These are phyloP conservation scores for Pseudochirops cupreus DNA, from an alignment of 2,797 vertebrate species.

Conservation along the genomic window DNA sequence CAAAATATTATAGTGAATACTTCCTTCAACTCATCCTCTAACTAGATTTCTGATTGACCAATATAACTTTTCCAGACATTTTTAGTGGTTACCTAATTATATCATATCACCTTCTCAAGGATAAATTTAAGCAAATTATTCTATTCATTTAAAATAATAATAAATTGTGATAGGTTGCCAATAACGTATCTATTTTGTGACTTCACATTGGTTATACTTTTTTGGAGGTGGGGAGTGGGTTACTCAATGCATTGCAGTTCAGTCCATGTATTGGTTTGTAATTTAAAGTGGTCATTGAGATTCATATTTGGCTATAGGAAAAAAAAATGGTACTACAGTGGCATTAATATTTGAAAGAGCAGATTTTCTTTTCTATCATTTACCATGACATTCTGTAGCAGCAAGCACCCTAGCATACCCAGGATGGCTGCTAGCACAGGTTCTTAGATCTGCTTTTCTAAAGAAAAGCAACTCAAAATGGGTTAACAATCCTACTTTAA, in stretches of 20 bases:
- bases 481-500: no score
- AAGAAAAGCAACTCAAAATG: no score
- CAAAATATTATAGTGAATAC: slow-evolving; percentile 47
- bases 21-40: slow-evolving; percentile 55
- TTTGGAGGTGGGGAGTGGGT: slow-evolving; percentile 49
- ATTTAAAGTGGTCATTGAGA: slow-evolving; percentile 58
- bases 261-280: slow-evolving; percentile 71
- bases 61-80: slow-evolving; percentile 66
- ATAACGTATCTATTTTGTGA: slow-evolving; percentile 52
- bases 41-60: slow-evolving; percentile 53
- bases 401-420: no score
- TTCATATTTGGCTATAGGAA: neutral
- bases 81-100: slow-evolving; percentile 67
- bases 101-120: slow-evolving; percentile 58
- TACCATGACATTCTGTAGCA: neutral
- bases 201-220: slow-evolving; percentile 70
- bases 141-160: slow-evolving; percentile 57
- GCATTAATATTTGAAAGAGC: slow-evolving; percentile 12
- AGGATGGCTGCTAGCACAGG: no score
- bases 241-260: slow-evolving; percentile 60
- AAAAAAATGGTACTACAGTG: slow-evolving; percentile 9
- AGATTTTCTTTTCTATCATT: neutral
- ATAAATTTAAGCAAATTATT: slow-evolving; percentile 74
- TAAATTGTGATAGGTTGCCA: slow-evolving; percentile 59
- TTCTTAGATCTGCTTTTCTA: no score